These are phyloP conservation scores for Tamandua tetradactyla DNA, from an alignment of 2,797 vertebrate genomes.

Conservation along the genomic window DNA sequence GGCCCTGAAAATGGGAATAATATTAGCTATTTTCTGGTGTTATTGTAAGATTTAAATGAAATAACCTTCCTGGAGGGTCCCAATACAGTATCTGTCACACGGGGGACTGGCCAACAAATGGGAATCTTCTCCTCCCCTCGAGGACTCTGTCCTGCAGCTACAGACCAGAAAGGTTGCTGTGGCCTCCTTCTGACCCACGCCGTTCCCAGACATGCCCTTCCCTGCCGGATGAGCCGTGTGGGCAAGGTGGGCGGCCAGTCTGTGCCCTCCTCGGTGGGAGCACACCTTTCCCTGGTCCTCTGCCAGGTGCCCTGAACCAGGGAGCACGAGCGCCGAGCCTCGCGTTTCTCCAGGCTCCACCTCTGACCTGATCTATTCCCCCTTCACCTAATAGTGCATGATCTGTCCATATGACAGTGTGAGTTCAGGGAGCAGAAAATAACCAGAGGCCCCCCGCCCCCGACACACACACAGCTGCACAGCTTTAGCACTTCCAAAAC, in stretches of 20 bases:
- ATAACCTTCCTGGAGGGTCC: background rate
- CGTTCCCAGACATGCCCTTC: rapidly evolving
- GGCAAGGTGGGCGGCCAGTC: too few relatives aligned
- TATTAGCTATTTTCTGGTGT: background rate
- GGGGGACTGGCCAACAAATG: rapidly evolving
- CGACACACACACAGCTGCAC: rapidly evolving
- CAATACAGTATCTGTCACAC: background rate
- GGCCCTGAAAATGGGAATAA: background rate
- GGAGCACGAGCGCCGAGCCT: background rate
- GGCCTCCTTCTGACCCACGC: background rate
- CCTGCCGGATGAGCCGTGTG: background rate
- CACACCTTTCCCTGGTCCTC: background rate
- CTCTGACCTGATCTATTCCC: background rate
- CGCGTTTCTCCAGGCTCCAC: background rate
- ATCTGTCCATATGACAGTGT: background rate
- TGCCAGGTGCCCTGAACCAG: too few relatives aligned
- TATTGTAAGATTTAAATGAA: background rate
- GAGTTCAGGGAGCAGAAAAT: background rate
- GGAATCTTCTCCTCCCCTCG: background rate
- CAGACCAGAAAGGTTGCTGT: background rate
- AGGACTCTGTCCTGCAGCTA: background rate
- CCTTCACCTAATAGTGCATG: background rate
- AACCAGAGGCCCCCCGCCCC: background rate
- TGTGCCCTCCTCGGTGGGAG: rapidly evolving
- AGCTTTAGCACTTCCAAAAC: rapidly evolving